Evolutionary conservation across 2,113 vertebrate species (phyloP), one percentile per base, ranked within the genome.

Genomic region (Podiceps cristatus): DNA sequence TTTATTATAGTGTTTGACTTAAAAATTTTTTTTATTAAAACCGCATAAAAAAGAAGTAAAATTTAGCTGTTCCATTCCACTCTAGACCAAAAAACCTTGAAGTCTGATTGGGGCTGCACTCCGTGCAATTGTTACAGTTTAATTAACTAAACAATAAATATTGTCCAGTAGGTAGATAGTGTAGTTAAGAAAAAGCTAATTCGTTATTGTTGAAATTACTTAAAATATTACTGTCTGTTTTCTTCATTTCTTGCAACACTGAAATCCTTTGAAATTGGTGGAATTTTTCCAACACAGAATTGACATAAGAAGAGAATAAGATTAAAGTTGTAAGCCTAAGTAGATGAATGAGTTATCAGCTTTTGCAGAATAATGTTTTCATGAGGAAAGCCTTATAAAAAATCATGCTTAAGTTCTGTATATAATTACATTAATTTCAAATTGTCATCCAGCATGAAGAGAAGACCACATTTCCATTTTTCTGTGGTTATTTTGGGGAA

Each of bases 301-400:
- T 90, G 74, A 42, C 42, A 14, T 73, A 83, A 85, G 27, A 94
- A 84, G 40, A 71, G 81, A 92, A 58, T 66, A 53, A 88, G 63
- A 95, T 95, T 94, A 74, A 79, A 90, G 33, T 74, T 88, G 77
- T 95, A 93, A 96, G 55, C 31, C 33, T 88, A 66, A 88, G 31
- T 80, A 97, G 81, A 91, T 95, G 52, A 96, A 87, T 71, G 59
- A 67, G 92, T 59, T 88, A 96, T 79, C 81, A 80, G 91, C 88
- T 93, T 95, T 37, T 74, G 73, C 87, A 96, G 60, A 95, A 88
- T 95, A 91, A 80, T 81, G 24, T 96, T 90, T 93, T 11, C 90
- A 47, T 93, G 69, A 89, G 52, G 53, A 97, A 96, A 95, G 67
- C 64, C 88, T 73, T 73, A 37, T 88, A 90, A 94, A 94, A 93